These are phyloP conservation scores for Intellagama lesueurii DNA, from an alignment of 2,797 vertebrate genomes.

Conservation along the genomic window DNA sequence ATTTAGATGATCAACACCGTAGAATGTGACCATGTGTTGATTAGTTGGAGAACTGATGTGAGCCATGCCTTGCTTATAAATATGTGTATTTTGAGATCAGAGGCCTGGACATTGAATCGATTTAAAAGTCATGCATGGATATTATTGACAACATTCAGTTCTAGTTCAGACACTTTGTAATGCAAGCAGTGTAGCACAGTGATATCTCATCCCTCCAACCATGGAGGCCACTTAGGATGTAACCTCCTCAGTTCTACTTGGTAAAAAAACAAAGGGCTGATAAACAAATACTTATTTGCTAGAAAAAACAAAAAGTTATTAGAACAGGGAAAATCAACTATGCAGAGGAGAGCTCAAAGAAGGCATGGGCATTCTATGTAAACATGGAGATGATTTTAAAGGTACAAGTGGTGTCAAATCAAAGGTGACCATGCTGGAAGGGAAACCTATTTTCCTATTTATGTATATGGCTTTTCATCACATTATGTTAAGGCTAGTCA, in stretches of 20 bases:
- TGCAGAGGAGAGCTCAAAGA: neutral
- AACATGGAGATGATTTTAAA: no score
- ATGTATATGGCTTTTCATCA: neutral
- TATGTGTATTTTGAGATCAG: neutral
- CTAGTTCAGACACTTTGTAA: neutral
- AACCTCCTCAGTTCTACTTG: neutral
- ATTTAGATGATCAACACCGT: neutral
- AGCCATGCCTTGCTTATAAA: no score
- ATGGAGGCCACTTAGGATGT: no score
- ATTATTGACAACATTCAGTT: neutral
- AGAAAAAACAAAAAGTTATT: neutral
- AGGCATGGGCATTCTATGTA: neutral
- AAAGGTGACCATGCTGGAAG: neutral
- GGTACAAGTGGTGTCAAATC: neutral
- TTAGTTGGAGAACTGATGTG: neutral
- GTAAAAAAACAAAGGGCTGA: neutral
- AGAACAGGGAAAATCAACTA: neutral
- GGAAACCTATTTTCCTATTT: neutral
- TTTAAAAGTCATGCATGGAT: neutral
- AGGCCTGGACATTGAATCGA: neutral
- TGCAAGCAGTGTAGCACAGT: neutral
- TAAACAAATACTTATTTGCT: neutral
- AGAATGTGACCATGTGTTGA: neutral
- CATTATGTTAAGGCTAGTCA: neutral
- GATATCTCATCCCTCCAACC: no score